Base-by-base conservation (phyloP, 2,797 vertebrate species). In the Adelosebastes latens region DNA sequence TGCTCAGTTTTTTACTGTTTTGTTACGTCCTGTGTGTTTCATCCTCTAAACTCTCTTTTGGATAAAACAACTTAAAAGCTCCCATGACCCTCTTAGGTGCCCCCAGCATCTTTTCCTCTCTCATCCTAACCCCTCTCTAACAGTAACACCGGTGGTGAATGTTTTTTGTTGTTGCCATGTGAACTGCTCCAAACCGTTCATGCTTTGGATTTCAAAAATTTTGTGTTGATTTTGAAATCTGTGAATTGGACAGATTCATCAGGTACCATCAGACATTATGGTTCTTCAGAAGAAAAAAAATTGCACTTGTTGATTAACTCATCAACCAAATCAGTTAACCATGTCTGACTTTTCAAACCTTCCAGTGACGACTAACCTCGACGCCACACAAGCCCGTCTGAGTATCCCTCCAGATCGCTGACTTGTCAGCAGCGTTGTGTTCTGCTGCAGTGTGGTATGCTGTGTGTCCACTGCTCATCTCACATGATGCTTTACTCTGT, bases 401-500 rank as follows among this genome's bases (percentile, higher is more conserved):
- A 83, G 72, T 10, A 31, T 52, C 66, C 59, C n/a, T 29, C 25
- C 20, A 20, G 5, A 22, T 25, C 13, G 4, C 22, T 11, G 39
- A 62, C 56, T 2, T 42, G 31, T 80, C 80, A 49, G 84, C 75
- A 60, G 82, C 73, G 13, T n/a, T 74, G 85, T 91, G 86, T 93
- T 88, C 72, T 39, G 36, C 36, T 83, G 58, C 42, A 59, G n/a
- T 76, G 58, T 86, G 75, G 80, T 83, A 5, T 87, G 69, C 70
- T 85, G 72, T 90, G 80, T 89, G 77, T 90, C 80, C 72, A 73
- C 85, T 84, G 25, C 79, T 87, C 42, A 39, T 93, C 92, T 95
- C 88, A 95, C 82, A 67, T 92, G 87, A 90, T 95, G 94, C 95
- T 98, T 75, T 95, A 92, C 91, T 95, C 80, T 92, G 81, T 85